Percentiles rank a stretch among this genome's conserved stretches.
Evolutionary conservation across 1,140 invertebrate species (phyloP).

Genomic region (Chionoecetes opilio): DNA sequence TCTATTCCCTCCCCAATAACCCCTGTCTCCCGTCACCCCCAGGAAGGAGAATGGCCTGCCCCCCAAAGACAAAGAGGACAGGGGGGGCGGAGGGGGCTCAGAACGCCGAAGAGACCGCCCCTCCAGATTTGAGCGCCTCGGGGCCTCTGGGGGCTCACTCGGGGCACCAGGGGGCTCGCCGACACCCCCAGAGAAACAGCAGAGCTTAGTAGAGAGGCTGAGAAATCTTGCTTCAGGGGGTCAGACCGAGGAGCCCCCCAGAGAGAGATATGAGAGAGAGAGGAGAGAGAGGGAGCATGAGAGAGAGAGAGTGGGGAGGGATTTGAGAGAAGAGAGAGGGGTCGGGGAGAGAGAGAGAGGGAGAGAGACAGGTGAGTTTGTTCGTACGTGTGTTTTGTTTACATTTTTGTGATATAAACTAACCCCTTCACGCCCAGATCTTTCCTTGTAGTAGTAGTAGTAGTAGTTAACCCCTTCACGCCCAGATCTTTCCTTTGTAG

Average conservation of each 20-base stretch:
- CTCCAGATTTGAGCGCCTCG: constrained; percentile 50
- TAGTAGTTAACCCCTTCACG: too few species aligned
- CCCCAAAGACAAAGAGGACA: constrained; percentile 71
- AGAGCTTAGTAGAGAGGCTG: constrained; percentile 57
- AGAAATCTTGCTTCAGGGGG: constrained; percentile 62
- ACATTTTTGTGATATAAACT: too few species aligned
- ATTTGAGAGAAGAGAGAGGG: not conserved
- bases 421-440: too few species aligned
- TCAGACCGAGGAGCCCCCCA: constrained; percentile 42
- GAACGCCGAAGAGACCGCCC: constrained; percentile 48
- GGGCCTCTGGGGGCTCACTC: not conserved
- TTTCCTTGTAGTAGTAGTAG: too few species aligned
- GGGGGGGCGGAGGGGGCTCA: not conserved
- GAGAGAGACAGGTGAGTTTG: not conserved
- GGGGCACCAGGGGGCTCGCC: not conserved
- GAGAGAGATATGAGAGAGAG: constrained; percentile 72
- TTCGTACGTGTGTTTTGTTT: not conserved
- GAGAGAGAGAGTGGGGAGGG: constrained; percentile 70
- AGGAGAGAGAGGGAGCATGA: constrained; percentile 76
- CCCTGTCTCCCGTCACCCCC: not conserved
- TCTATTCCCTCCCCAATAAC: too few species aligned
- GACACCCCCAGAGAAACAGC: constrained; percentile 2
- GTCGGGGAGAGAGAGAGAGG: not conserved
- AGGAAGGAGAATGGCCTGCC: constrained; percentile 71
- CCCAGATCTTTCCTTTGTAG: too few species aligned